These are phyloP conservation scores for Tupiocoris notatus DNA, from an alignment of 2,888 invertebrate genomes.

Conservation along the genomic window DNA sequence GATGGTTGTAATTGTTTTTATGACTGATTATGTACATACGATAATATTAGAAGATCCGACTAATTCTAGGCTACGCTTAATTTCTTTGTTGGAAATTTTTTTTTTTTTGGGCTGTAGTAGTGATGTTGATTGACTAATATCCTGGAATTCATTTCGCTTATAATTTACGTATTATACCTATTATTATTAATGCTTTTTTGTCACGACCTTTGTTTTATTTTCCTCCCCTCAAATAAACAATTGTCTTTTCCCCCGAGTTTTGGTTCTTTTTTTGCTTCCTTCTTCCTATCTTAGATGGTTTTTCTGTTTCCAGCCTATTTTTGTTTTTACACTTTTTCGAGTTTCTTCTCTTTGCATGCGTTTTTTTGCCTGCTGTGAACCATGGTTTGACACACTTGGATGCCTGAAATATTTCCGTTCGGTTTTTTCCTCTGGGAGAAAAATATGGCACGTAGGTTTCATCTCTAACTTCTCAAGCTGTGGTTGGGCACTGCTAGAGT, in stretches of 20 bases:
- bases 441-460: too few relatives aligned
- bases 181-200: conserved; percentile 20
- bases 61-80: background rate
- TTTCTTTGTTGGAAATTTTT: background rate
- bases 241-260: conserved; percentile 3
- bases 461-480: too few relatives aligned
- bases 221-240: conserved; percentile 4
- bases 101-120: conserved; percentile 17
- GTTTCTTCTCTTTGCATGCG: conserved; percentile 23
- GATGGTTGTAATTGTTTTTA: background rate
- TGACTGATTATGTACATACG: conserved; percentile 9
- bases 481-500: too few relatives aligned
- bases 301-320: background rate
- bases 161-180: conserved; percentile 10
- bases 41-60: background rate
- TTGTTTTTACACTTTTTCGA: conserved; percentile 1
- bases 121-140: conserved; percentile 10
- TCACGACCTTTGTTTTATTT: conserved; percentile 23
- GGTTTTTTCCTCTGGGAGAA: too few relatives aligned
- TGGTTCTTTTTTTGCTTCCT: conserved; percentile 26
- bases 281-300: conserved; percentile 1
- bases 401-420: background rate
- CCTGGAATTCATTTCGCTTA: conserved; percentile 11
- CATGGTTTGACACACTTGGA: background rate
- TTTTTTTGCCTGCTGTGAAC: background rate